Base-by-base conservation (phyloP, 2,797 vertebrate species). In the Anguilla marmorata region DNA sequence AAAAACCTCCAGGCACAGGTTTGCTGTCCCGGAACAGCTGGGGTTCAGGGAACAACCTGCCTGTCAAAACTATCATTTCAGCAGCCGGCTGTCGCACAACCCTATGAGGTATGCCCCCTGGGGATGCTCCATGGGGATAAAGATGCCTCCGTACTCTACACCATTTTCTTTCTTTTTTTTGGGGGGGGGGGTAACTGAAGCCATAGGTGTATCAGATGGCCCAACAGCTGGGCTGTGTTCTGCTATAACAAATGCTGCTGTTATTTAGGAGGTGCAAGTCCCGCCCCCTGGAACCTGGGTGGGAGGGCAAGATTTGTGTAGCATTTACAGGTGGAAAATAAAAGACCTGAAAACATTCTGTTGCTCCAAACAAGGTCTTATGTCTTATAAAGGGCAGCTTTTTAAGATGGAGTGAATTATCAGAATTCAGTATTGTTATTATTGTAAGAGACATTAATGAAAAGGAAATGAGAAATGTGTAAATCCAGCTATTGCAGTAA, bases 181-280 rank as follows among this genome's bases (percentile, higher is more conserved):
- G 5, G 3, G 41, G 14, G 87, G 19, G 79, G 37, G 14, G 87
- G 89, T 89, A 91, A 89, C 92, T 92, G 58, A 3, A 88, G 90
- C 90, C 72, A 90, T 87, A 90, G 91, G 89, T 92, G 91, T 95
- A 95, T 96, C 92, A 11, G 89, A 93, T 94, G 90, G 91, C 93
- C 16, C 91, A 88, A 92, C 91, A 93, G 92, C 93, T 88, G 79
- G 84, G 88, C 89, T 88, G 72, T 66, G 86, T 89, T 66, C 63
- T 84, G 50, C 87, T 85, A 92, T 92, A 41, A 41, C 93, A 87
- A 91, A 92, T 74, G 82, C 66, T 89, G 89, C 89, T 89, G 89
- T 89, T 87, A 87, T 80, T 91, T 85, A 89, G 86, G 85, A 66
- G 66, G 87, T 89, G 88, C 5, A 50, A 24, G 52, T 54, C 3